Base-by-base conservation (phyloP, 2,797 vertebrate species). In the Melanotaenia maccullochi region DNA sequence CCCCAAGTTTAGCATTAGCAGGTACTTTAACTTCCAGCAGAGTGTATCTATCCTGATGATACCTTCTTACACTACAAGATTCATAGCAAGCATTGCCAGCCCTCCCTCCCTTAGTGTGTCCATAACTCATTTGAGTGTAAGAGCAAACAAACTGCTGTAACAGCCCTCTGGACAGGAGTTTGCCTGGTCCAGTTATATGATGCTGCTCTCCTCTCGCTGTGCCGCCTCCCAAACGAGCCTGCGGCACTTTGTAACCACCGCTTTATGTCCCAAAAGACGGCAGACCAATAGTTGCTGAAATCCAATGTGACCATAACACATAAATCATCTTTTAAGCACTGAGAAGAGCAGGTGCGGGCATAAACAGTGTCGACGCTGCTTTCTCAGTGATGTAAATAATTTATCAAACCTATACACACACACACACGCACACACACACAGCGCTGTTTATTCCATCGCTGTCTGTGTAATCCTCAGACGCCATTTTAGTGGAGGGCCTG, bases 321-420 rank as follows among this genome's bases (percentile, higher is more conserved):
- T 99, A 98, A 98, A 99, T 99, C 98, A 99, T 98, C 96, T 97
- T 99, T 97, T 97, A 98, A 97, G 85, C 96, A 95, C 97, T 92
- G 95, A 95, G 93, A 94, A 93, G 93, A 90, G 95, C 96, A 96
- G 96, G 95, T 94, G 96, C 93, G 88, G 91, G 94, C 96, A 97
- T 98, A 98, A 98, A 98, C 92, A 93, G 96, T 96, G 96, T 96
- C 94, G 95, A 95, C 89, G 90, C 96, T 96, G 96, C 96, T 93
- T 95, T 96, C 94, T 95, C 91, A 93, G 73, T 88, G 95, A 96
- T 96, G 97, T 98, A 98, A 99, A 99, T 99, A 97, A 99, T 99
- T 97, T 96, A 99, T 98, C 97, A 97, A 96, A 95, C 93, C 90
- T 89, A 74, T 95, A 91, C 93, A 92, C 93, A 83, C 66, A 90